phyloP scores from a whole-genome alignment of 2,888 invertebrate species.

The Apamea anceps region DNA sequence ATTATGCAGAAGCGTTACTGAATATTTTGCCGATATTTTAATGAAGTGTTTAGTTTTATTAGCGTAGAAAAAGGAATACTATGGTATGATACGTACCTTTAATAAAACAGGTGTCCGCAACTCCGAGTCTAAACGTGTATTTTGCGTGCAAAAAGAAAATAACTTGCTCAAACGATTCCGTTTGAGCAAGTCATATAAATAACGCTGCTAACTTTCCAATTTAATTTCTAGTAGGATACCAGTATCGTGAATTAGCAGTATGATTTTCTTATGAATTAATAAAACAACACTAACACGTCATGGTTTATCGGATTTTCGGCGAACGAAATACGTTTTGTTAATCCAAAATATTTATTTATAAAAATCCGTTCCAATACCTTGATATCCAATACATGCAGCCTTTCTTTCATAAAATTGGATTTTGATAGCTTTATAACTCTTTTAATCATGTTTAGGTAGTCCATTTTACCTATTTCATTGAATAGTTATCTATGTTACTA shows the following conservation, averaged over 20 bases:
- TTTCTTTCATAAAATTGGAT: too few relatives aligned
- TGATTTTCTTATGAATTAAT: not conserved
- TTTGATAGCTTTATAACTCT: too few relatives aligned
- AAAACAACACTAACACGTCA: too few relatives aligned
- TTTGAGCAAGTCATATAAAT: not conserved
- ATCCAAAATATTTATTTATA: not conserved
- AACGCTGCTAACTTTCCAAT: not conserved
- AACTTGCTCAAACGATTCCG: too few relatives aligned
- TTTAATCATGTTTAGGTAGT: too few relatives aligned
- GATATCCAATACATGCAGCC: too few relatives aligned
- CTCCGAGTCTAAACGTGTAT: not conserved
- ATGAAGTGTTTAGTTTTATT: not conserved
- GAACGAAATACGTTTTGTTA: too few relatives aligned
- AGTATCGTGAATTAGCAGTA: not conserved
- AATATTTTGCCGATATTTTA: not conserved
- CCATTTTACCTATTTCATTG: too few relatives aligned
- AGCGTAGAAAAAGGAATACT: not conserved
- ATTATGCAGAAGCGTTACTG: not conserved
- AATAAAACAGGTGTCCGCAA: not conserved
- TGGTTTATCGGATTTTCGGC: not conserved
- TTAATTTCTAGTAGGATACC: not conserved
- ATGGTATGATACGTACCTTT: not conserved
- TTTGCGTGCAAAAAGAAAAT: not conserved
- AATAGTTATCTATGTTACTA: too few relatives aligned
- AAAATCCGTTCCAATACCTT: not conserved